Evolutionary conservation across 2,797 vertebrate genomes (phyloP), one percentile per base, ranked within the genome.

Genomic region (Labroides dimidiatus): DNA sequence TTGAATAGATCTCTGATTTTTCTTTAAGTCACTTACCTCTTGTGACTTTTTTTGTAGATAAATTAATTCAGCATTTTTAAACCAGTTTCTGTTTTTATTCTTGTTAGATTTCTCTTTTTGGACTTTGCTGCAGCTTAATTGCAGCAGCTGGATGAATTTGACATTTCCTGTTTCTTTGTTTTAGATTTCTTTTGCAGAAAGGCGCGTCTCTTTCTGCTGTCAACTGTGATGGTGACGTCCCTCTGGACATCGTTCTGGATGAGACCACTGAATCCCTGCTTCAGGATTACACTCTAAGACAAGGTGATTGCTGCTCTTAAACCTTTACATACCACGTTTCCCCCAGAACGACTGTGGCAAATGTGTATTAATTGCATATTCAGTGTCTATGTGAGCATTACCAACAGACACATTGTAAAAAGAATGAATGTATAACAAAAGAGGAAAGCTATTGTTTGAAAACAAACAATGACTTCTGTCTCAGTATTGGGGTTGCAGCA

Each of bases 221-320:
- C 75, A 98, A 96, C 90, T 97, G 96, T 59, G 96, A 97, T 0
- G 96, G 96, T 0, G 96, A 98, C 10, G 92, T 97, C 75, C 95
- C 96, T 6, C 69, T 96, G 77, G 96, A 98, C 87, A 95, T 98
- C n/a, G 95, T 95, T 0, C 93, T 96, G 84, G 95, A 96, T 0
- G 96, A 97, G 42, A 82, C 92, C 85, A 95, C 96, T 15, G 96
- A 97, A 82, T 89, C 92, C 2, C 91, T 98, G 19, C 91, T 98
- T 45, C 94, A 90, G 67, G 87, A 88, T 0, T 94, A 96, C 89
- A 93, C 95, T 6, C 56, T 66, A 15, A 94, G 77, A 84, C 91
- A 92, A 87, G 96, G 96, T 96, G 76, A 87, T 86, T 36, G 30
- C 51, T 9, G 30, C 9, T 41, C 45, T 59, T 17, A 52, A 1